Conservation (phyloP, 2,113 vertebrate species). For the Leptobrachium ailaonicum region DNA sequence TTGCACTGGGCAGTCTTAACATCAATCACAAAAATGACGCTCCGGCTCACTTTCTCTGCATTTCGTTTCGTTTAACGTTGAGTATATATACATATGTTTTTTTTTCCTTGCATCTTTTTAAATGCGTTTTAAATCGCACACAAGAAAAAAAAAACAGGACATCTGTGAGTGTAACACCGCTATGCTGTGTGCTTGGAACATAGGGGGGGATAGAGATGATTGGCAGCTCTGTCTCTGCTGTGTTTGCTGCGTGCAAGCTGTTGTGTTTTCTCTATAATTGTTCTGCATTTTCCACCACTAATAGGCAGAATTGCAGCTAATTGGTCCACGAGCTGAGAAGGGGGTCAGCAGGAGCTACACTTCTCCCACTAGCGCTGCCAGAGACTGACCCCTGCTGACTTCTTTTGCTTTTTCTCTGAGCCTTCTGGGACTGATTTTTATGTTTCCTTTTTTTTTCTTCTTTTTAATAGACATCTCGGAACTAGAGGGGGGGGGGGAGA, state of each 20-base stretch:
- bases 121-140: constrained; percentile 17
- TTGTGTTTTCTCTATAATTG: constrained; percentile 47
- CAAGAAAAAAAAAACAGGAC: constrained; percentile 27
- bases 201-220: constrained; percentile 40
- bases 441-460: constrained; percentile 37
- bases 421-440: constrained; percentile 44
- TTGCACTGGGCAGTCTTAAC: no score
- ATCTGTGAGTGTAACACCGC: constrained; percentile 46
- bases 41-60: no score
- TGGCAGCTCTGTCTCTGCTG: constrained; percentile 39
- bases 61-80: no score
- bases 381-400: constrained; percentile 49
- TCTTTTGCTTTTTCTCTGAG: constrained; percentile 33
- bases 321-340: constrained; percentile 44
- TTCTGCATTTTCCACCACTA: constrained; percentile 48
- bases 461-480: constrained; percentile 36
- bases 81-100: no score
- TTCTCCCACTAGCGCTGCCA: constrained; percentile 44
- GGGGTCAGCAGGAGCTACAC: constrained; percentile 43
- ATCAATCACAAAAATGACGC: no score
- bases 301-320: constrained; percentile 50
- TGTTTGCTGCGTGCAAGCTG: constrained; percentile 43
- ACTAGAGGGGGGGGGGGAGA: constrained; percentile 23
- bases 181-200: constrained; percentile 24
- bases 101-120: neutral